Evolutionary conservation across 2,797 vertebrate species (phyloP), one percentile per base, ranked within the genome.

Genomic region (Tauraco hartlaubi): DNA sequence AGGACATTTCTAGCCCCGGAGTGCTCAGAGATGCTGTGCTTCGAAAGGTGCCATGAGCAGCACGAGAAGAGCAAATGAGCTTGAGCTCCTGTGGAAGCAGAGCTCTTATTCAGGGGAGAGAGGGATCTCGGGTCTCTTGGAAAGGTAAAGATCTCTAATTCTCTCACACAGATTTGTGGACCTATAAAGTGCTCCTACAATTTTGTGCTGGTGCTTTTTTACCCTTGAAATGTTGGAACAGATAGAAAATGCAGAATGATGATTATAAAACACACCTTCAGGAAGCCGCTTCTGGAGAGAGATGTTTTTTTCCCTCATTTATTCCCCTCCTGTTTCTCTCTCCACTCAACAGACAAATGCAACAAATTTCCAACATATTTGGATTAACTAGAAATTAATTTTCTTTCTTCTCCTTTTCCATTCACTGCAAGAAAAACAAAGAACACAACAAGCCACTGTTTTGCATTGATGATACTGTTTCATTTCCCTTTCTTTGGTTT

Each of bases 391-490:
- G 43, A 81, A 84, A 92, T 74, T 56, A 52, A 35, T 91, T 92
- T 87, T 85, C 28, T 77, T 82, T 79, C 51, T 69, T 64, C 25
- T 66, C 15, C 21, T 80, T 85, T 80, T 68, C 35, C 29, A 94
- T 92, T 62, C 55, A 43, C 13, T 3, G 3, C 49, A 81, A 75
- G 73, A 61, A 90, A 89, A 81, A 14, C 7, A 58, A 74, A 72
- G 31, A 39, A 67, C 0, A 0, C 44, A 81, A 39, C 37, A 51
- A 63, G 26, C 18, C 11, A 20, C 29, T 0, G 0, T 37, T 91
- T 55, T 62, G 8, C 49, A 67, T 13, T 33, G 28, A 66, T 44
- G 62, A 8, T 13, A 12, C 43, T 21, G 12, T 44, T 92, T 59
- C 22, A 35, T 83, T 88, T 88, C 51, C 25, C 9, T 52, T 66